These are phyloP conservation scores for Microtus montanus DNA, from an alignment of 2,113 vertebrate genomes.

Conservation along the genomic window DNA sequence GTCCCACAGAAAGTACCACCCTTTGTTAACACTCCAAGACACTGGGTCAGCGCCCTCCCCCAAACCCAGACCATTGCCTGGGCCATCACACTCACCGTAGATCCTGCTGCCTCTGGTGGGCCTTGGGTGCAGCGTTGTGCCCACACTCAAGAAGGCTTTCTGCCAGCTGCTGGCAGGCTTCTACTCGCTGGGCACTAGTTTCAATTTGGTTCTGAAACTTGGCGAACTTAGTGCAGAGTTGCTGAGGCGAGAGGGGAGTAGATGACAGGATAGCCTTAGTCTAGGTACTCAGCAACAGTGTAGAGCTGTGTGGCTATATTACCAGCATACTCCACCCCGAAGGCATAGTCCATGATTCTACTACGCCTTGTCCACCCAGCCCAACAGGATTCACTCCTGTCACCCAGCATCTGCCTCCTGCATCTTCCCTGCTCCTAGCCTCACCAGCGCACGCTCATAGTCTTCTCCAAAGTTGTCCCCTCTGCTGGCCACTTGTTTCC, in stretches of 20 bases:
- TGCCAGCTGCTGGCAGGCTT: conserved; percentile 84
- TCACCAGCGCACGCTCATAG: conserved; percentile 89
- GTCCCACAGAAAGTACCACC: neutral
- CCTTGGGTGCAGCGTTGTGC: conserved; percentile 82
- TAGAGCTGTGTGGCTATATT: rapidly evolving
- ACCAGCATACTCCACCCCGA: neutral
- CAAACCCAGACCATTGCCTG: neutral
- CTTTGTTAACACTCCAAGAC: no score
- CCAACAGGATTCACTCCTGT: rapidly evolving
- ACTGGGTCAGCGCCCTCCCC: neutral
- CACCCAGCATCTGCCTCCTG: neutral
- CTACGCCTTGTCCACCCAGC: neutral
- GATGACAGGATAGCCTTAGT: neutral
- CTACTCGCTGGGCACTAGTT: conserved; percentile 83
- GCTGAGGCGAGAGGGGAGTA: conserved; percentile 70
- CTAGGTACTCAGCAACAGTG: neutral
- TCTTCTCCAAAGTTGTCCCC: conserved; percentile 87
- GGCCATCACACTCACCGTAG: conserved; percentile 86
- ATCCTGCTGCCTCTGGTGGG: conserved; percentile 83
- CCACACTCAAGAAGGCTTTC: conserved; percentile 83
- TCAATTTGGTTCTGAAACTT: conserved; percentile 88
- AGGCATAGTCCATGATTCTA: no score
- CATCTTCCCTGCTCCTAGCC: neutral
- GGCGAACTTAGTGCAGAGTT: conserved; percentile 87
- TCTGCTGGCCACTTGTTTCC: conserved; percentile 83